Conservation (phyloP, 2,113 vertebrate species). For the Diadophis punctatus region DNA sequence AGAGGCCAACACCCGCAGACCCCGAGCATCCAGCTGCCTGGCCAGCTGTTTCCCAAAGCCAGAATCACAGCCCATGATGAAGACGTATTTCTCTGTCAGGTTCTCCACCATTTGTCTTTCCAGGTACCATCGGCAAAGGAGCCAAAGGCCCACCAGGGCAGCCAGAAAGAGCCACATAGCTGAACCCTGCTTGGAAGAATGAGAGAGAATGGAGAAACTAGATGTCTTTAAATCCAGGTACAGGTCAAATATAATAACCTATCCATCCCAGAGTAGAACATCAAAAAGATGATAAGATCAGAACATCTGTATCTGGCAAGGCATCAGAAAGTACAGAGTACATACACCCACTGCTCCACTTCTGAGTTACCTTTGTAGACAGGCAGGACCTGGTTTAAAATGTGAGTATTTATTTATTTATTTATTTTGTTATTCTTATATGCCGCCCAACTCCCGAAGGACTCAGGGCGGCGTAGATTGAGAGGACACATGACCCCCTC, state of each 20-base stretch:
- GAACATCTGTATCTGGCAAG: too few relatives aligned
- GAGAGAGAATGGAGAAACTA: background rate
- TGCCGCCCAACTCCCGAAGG: too few relatives aligned
- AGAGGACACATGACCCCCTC: too few relatives aligned
- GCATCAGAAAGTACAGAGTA: too few relatives aligned
- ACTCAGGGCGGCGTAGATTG: too few relatives aligned
- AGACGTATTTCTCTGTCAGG: constrained; percentile 67
- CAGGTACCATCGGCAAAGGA: constrained; percentile 58
- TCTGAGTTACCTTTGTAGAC: too few relatives aligned
- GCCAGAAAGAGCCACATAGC: constrained; percentile 42
- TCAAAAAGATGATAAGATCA: too few relatives aligned
- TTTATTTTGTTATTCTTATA: too few relatives aligned
- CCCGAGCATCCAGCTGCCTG: constrained; percentile 69
- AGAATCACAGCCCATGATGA: constrained; percentile 84
- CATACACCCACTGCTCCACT: too few relatives aligned
- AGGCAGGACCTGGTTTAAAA: too few relatives aligned
- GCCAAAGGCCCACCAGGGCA: constrained; percentile 34
- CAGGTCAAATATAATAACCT: background rate
- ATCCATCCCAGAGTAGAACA: background rate
- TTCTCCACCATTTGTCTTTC: constrained; percentile 54
- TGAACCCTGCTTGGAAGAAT: background rate
- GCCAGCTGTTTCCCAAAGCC: constrained; percentile 83
- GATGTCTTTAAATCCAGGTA: background rate
- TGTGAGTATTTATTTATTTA: too few relatives aligned
- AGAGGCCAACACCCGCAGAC: constrained; percentile 72